Evolutionary conservation across 2,113 vertebrate species (phyloP), one percentile per base, ranked within the genome.

Genomic region (Silurus meridionalis): DNA sequence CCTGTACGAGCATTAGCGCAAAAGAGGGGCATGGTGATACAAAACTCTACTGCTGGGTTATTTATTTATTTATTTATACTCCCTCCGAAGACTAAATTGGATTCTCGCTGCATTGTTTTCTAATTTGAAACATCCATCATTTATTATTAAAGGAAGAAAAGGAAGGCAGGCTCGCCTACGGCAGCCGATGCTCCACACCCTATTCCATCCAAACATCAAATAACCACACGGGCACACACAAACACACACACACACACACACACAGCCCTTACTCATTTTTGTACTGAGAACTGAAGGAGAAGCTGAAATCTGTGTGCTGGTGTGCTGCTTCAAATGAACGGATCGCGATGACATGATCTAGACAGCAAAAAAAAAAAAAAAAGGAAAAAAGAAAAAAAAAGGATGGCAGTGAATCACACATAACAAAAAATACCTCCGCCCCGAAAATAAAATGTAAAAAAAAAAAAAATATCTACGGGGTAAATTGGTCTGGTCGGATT

Each of bases 71-170:
- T 87, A 91, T 89, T 89, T 85, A 88, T 87, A 87, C 90, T 90
- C 87, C 87, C 88, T 92, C 88, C 86, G 96, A 96, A 94, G 94
- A 95, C 95, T 95, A 97, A 97, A 98, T 97, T 97, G 95, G 96
- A 97, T 98, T 98, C 97, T 96, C 95, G 94, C 92, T 93, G 95
- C 93, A 94, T 94, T 94, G 87, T 94, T 94, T 96, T 95, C 95
- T 97, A 97, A 97, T 98, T 97, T 96, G 95, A 95, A 94, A 96
- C 96, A 98, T 97, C 96, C 96, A 97, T 98, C 96, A 97, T 97
- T 96, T 97, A 97, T 96, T 96, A 97, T 97, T 97, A 97, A 97
- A 97, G 91, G 89, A 93, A 90, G 87, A 83, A 90, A 93, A 91
- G 89, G 90, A 91, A 89, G 85, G 84, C 87, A 91, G 89, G 87